Evolutionary conservation across 2,888 invertebrate species (phyloP), one percentile per base, ranked within the genome.

Genomic region (Thymelicus acteon): DNA sequence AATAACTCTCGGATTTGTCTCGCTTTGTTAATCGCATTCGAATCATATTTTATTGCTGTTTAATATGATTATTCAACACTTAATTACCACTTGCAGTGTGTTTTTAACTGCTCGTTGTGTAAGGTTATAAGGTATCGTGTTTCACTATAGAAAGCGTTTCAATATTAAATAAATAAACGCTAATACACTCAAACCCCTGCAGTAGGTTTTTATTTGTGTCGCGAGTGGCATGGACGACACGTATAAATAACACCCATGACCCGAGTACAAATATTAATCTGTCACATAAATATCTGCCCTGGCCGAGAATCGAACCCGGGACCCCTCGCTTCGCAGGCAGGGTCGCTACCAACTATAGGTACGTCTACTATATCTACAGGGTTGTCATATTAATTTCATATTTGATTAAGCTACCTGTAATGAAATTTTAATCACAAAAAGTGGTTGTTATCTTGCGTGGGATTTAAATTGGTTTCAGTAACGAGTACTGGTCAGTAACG

Each of bases 21-120:
- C 77, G 77, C 80, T 81, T 76, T 80, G 82, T 85, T 86, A 89
- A 89, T 89, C 87, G 85, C 84, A 84, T 80, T 80, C 80, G 81
- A 84, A 81, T 82, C 78, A 80, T 83, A 82, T 82, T 81, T 78
- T 73, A 76, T 77, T 76, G 80, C 82, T 81, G 86, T 87, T 87
- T 80, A 83, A 84, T 86, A 83, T 85, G 83, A 85, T 88, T 84
- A 83, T 83, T 81, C 79, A 75, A 78, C 81, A 80, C 79, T 75
- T 76, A 74, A 74, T 64, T 74, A 74, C 73, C 63, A 70, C 58
- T 58, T 64, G 62, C 60, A 60, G 64, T 64, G 64, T 64, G 57
- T 58, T 64, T 64, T 69, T 58, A 54, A 61, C 61, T 47, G 37
- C 44, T 62, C 6, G 15, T 40, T 10, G 12, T 62, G 6, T 47